Base-by-base conservation (phyloP, 2,888 invertebrate genomes). In the Gisinianus flammeolus region DNA sequence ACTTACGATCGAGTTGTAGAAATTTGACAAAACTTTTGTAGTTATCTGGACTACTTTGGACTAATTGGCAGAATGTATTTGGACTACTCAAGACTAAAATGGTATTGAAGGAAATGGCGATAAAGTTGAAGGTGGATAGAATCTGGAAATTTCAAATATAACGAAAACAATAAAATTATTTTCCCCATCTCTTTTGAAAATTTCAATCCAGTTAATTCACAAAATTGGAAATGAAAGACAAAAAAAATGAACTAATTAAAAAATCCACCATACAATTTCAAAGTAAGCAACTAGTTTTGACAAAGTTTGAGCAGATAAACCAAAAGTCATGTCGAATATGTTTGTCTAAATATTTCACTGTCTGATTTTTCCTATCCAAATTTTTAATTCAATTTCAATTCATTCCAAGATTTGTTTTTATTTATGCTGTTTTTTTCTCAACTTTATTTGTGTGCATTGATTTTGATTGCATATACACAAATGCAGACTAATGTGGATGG, bases 11-110 rank as follows among this genome's bases (percentile, higher is more conserved):
- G 2, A 76, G 24, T 54, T 56, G 44, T 19, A 76, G 56, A 56
- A 76, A 76, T 68, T 76, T 76, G 2, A 52, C 28, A 31, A 76
- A 62, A 28, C 28, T 30, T 33, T 69, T 76, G 56, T 76, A 54
- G 12, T 35, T 28, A 19, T 76, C 58, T 2, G 68, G 76, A 19
- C 58, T 24, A 16, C 6, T n/a, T n/a, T 56, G 56, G 1, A 76
- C 69, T 8, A 76, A 26, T 1, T 68, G 26, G 56, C 12, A 69
- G 5, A 76, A 16, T 8, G 68, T 31, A 19, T 26, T 10, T 2
- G 69, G 76, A 35, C 33, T 76, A 22, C 26, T 16, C 6, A 69
- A n/a, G 22, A 76, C 69, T 31, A 76, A 58, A 8, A 31, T n/a
- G 24, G 52, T 33, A 30, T 76, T 76, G 31, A 76, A 69, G 0